Evolutionary conservation across 2,113 vertebrate genomes (phyloP).

Genomic region (Seriola rivoliana): DNA sequence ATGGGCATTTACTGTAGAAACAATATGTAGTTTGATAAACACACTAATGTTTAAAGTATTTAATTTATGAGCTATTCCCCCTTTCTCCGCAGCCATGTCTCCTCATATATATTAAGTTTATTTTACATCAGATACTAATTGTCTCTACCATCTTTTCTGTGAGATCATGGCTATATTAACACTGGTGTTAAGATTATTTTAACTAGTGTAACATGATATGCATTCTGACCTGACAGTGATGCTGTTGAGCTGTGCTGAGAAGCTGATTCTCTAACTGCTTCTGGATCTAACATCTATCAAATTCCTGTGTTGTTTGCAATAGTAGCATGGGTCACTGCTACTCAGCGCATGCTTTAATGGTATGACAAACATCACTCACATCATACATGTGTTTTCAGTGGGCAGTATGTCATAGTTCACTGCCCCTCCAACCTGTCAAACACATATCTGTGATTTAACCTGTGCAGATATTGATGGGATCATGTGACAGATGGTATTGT

Average conservation of each 20-base stretch:
- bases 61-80: background rate
- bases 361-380: background rate
- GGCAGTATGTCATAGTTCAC: background rate
- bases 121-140: background rate
- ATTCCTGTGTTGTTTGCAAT: background rate
- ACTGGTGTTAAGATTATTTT: background rate
- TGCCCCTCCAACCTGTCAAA: background rate
- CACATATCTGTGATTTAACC: background rate
- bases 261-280: slow-evolving; percentile 2
- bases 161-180: too few species aligned
- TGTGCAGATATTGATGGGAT: background rate
- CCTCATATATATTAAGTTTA: background rate
- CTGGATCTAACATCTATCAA: background rate
- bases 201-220: slow-evolving; percentile 4
- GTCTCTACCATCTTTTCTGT: background rate
- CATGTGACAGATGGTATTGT: too few species aligned
- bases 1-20: background rate
- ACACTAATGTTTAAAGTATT: background rate
- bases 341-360: background rate
- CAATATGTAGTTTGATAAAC: background rate
- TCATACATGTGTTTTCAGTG: background rate
- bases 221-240: slow-evolving; percentile 51
- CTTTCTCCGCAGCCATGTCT: background rate
- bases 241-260: slow-evolving; percentile 33
- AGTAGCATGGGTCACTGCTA: background rate